Conservation (phyloP, 2,888 invertebrate species). For the Drosophila demipolita region DNA sequence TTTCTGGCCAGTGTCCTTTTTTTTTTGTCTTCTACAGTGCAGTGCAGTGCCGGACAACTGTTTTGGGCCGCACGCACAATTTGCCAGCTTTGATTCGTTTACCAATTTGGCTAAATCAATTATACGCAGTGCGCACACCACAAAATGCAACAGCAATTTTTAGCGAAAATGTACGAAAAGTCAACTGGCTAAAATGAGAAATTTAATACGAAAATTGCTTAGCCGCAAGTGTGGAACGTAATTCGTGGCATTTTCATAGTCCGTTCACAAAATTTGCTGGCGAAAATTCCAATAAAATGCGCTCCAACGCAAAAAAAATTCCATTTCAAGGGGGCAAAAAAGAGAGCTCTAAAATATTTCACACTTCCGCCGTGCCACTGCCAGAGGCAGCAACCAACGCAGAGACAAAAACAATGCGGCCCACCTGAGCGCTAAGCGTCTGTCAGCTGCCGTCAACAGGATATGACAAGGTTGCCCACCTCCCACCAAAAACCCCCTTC, state of each 20-base stretch:
- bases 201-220: constrained; percentile 61
- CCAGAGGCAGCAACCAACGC: constrained; percentile 4
- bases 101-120: constrained; percentile 79
- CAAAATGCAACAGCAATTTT: constrained; percentile 50
- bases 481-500: neutral
- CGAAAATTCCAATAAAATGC: constrained; percentile 78
- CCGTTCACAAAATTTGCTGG: constrained; percentile 66
- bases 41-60: constrained; percentile 13
- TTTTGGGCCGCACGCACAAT: constrained; percentile 44
- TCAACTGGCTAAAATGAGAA: constrained; percentile 9
- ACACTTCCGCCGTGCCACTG: constrained; percentile 63
- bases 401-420: constrained; percentile 8
- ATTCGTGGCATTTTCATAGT: constrained; percentile 67
- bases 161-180: constrained; percentile 23
- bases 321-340: constrained; percentile 60
- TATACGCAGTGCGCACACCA: constrained; percentile 57
- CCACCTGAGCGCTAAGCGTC: constrained; percentile 52
- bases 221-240: constrained; percentile 32
- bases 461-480: constrained; percentile 66
- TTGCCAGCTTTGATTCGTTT: constrained; percentile 68
- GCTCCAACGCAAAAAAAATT: constrained; percentile 77
- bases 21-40: neutral
- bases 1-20: constrained; percentile 13
- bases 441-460: constrained; percentile 70
- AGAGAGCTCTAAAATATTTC: constrained; percentile 67